Base-by-base conservation (phyloP, 30 jellyfish, hydroid and myxozoan genomes). In the Aurelia aurita complex sp. Pacific region DNA sequence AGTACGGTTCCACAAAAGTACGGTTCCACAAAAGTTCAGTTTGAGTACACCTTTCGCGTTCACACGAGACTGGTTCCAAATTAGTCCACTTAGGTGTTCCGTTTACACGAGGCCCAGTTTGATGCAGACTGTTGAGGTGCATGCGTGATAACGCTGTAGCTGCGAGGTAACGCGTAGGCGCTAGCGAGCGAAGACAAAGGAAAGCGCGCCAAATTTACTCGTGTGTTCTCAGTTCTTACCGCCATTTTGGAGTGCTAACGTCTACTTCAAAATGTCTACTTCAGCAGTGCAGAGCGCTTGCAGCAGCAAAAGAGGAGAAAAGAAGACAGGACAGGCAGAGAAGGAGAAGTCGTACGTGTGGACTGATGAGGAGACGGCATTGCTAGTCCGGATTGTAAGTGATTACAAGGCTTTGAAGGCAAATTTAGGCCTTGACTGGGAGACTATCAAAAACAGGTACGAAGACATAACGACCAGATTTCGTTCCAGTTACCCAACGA, bases 341-440 rank as follows among this genome's bases (percentile, higher is more conserved):
- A 72, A 15, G 2, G 86, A 76, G 52, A 76, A 76, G 60, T n/a
- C 52, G 4, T 55, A 11, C 15, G 74, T 55, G 17, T 76, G 86
- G 77, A 76, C 86, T 2, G 86, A 76, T 54, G 86, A 76, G 54
- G 75, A 76, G 15, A 61, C 86, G 5, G 86, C 86, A 29, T 76
- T 76, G 86, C 74, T 76, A 15, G 76, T 76, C n/a, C 9, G 29
- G 29, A 55, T 76, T 0, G 60, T 76, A 10, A 0, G 7, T 53
- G 86, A 76, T 17, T 76, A 76, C 74, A 76, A 76, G 74, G 23
- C 55, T 33, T 50, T 29, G 33, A 76, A 16, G 60, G 52, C 86
- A 13, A 32, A 19, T 12, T 53, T 55, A 53, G 86, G 86, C 86
- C 86, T 46, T 5, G 74, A 50, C 38, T 76, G 86, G 86, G 86